These are phyloP conservation scores for Drosophila equinoxialis DNA, from an alignment of 1,140 invertebrate species.

Conservation along the genomic window DNA sequence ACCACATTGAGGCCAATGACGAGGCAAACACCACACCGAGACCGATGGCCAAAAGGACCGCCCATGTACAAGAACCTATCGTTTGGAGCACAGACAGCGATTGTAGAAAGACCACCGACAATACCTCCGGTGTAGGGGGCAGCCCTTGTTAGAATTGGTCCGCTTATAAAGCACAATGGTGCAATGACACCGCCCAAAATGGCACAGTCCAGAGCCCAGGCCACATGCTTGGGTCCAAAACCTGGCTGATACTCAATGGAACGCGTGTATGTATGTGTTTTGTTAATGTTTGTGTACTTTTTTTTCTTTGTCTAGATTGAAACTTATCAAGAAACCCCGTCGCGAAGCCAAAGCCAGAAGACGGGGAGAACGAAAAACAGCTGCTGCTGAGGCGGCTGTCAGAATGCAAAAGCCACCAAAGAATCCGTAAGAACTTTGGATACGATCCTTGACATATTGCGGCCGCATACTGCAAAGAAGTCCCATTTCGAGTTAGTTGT, in stretches of 20 bases:
- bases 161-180: conserved; percentile 95
- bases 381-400: conserved; percentile 92
- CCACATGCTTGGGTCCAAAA: conserved; percentile 94
- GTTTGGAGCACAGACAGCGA: conserved; percentile 97
- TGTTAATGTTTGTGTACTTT: conserved; percentile 5
- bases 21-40: conserved; percentile 97
- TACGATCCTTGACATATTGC: conserved; percentile 94
- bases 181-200: conserved; percentile 96
- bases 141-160: conserved; percentile 93
- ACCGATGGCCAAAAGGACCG: conserved; percentile 97
- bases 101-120: conserved; percentile 94
- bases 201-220: conserved; percentile 95
- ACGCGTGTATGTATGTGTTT: conserved; percentile 83
- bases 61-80: conserved; percentile 98
- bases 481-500: no score
- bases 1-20: conserved; percentile 94
- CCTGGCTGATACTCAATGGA: conserved; percentile 92
- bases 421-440: conserved; percentile 95
- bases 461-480: conserved; percentile 92
- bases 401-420: conserved; percentile 93
- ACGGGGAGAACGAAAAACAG: conserved; percentile 91
- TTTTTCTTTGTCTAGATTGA: neutral
- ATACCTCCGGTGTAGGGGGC: conserved; percentile 97
- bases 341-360: conserved; percentile 89
- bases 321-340: conserved; percentile 89